Conservation (phyloP, 2,888 invertebrate species). For the Dorcus hopei region DNA sequence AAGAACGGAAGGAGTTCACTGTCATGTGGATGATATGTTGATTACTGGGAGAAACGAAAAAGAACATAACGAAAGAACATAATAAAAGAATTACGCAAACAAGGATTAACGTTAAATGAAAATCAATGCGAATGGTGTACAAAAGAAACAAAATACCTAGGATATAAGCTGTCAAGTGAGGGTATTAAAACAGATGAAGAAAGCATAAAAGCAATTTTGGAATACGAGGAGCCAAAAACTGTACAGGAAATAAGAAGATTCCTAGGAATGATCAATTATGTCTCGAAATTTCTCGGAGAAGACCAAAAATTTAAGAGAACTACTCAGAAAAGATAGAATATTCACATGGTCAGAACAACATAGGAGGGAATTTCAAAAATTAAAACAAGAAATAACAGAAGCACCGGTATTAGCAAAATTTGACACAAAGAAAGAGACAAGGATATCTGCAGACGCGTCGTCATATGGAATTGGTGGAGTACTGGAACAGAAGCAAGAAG, state of each 20-base stretch:
- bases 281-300: no score
- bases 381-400: not conserved
- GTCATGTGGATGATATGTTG: not conserved
- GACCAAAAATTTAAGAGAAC: no score
- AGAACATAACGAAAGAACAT: not conserved
- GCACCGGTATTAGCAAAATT: no score
- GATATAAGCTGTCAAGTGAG: not conserved
- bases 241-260: conserved; percentile 2
- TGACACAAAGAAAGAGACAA: no score
- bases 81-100: no score
- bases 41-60: not conserved
- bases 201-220: not conserved
- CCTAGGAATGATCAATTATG: not conserved
- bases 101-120: no score
- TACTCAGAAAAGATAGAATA: no score
- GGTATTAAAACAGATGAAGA: not conserved
- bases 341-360: not conserved
- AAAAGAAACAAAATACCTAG: not conserved
- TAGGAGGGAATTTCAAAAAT: not conserved
- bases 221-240: not conserved
- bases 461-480: no score
- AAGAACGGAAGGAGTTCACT: not conserved
- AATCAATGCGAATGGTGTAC: no score
- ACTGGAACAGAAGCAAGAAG: not conserved
- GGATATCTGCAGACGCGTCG: no score